phyloP scores from a whole-genome alignment of 2,113 vertebrate species.

The Canis aureus region DNA sequence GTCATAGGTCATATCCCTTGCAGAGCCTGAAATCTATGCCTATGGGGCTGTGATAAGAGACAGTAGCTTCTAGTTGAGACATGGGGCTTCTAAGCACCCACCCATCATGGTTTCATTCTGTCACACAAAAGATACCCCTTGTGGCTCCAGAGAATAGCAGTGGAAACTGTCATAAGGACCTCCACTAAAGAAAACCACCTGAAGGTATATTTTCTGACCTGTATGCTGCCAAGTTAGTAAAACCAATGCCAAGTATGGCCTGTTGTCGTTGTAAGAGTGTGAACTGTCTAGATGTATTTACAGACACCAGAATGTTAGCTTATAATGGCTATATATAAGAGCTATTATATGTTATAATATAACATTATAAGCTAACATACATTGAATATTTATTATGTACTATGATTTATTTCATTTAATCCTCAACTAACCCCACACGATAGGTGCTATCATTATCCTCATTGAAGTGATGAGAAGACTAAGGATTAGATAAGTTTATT shows the following conservation, averaged over 20 bases:
- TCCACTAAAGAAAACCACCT: background rate
- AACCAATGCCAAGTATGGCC: background rate
- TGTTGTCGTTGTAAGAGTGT: background rate
- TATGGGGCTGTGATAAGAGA: background rate
- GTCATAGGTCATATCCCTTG: background rate
- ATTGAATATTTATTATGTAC: background rate
- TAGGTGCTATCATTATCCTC: background rate
- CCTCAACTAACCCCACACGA: background rate
- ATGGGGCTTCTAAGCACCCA: background rate
- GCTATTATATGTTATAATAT: too few relatives aligned
- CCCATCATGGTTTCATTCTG: background rate
- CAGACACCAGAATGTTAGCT: background rate
- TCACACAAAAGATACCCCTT: background rate
- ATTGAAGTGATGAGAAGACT: conserved; percentile 9
- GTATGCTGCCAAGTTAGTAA: background rate
- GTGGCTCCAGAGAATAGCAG: background rate
- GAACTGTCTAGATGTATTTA: background rate
- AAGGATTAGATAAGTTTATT: background rate
- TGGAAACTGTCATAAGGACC: background rate
- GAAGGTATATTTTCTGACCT: background rate
- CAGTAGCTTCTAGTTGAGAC: background rate
- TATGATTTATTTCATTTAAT: conserved; percentile 43
- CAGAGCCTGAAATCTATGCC: background rate
- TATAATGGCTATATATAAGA: background rate
- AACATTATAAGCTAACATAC: background rate